phyloP scores from a whole-genome alignment of 2,888 invertebrate species.

The Aelia acuminata region DNA sequence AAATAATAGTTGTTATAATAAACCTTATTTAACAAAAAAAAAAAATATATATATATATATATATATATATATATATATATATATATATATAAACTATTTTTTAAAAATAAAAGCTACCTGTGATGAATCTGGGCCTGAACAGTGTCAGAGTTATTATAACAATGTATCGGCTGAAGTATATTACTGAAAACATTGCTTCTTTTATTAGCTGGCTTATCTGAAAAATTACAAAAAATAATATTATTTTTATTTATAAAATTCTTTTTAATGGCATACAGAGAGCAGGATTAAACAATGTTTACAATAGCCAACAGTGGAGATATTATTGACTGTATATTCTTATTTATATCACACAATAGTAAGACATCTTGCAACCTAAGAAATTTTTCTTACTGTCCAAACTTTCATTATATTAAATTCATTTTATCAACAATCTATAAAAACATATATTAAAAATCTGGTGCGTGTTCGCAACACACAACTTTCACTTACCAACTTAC shows the following conservation, averaged over 20 bases:
- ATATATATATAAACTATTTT: neutral
- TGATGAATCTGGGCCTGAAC: conserved; percentile 85
- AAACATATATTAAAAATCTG: neutral
- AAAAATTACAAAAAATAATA: neutral
- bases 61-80: neutral
- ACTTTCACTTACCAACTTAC: too few species aligned
- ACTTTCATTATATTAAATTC: neutral
- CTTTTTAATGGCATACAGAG: too few species aligned
- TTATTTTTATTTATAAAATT: neutral
- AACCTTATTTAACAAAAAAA: neutral
- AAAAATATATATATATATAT: neutral
- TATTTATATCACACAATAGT: too few species aligned
- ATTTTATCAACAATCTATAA: neutral
- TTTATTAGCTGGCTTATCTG: conserved; percentile 76
- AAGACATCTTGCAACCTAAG: too few species aligned
- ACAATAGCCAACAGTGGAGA: too few species aligned
- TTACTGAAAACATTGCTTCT: conserved; percentile 89
- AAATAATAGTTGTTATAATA: neutral
- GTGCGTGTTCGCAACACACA: too few species aligned
- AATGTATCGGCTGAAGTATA: conserved; percentile 85
- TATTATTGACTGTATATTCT: too few species aligned
- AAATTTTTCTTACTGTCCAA: too few species aligned
- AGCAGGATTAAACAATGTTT: too few species aligned
- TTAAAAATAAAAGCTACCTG: conserved; percentile 68
- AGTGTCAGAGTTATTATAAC: conserved; percentile 72